Base-by-base conservation (phyloP, 2,888 invertebrate genomes). In the Tachina fera region DNA sequence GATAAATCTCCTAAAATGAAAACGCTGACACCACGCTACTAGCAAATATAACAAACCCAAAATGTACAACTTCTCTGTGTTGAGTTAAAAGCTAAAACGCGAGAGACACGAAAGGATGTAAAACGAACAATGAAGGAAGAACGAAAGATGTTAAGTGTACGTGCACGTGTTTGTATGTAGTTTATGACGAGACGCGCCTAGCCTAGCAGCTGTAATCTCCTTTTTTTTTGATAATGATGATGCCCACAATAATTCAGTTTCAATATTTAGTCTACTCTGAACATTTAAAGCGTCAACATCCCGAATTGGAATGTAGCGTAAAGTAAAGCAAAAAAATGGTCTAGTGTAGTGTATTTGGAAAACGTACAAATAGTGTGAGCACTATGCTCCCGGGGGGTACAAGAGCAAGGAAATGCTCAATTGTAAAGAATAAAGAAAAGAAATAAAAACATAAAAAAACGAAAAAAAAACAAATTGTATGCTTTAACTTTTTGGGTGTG, bases 401-500 rank as follows among this genome's bases (percentile, higher is more conserved):
- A 76, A 76, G 63, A 71, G 56, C 43, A 75, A 80, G 31, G 45
- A 67, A 77, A 67, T 67, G 49, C 47, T 68, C 56, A 78, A 61
- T 53, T 78, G 51, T 68, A 77, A 72, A 84, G 47, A 56, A 49
- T 56, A 68, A 60, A 79, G 39, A 51, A 67, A 68, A 75, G 41
- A 68, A 51, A 51, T 41, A 51, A 53, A 39, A 58, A 8, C 22
- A 70, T 31, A 31, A 56, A 72, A 60, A 39, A 67, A 16, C 39
- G 16, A 22, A 77, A 47, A 72, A 43, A 75, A 49, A 68, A 68
- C 56, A 63, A 72, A 76, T 58, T 76, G 45, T 76, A 51, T 82
- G 70, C 70, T 78, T 45, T 19, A 82, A 82, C 51, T 78, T 82
- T 85, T 83, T 86, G 86, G 86, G 86, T 86, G 86, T 86, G 86